These are phyloP conservation scores for Rhodophaea formosa DNA, from an alignment of 2,888 invertebrate genomes.

Conservation along the genomic window DNA sequence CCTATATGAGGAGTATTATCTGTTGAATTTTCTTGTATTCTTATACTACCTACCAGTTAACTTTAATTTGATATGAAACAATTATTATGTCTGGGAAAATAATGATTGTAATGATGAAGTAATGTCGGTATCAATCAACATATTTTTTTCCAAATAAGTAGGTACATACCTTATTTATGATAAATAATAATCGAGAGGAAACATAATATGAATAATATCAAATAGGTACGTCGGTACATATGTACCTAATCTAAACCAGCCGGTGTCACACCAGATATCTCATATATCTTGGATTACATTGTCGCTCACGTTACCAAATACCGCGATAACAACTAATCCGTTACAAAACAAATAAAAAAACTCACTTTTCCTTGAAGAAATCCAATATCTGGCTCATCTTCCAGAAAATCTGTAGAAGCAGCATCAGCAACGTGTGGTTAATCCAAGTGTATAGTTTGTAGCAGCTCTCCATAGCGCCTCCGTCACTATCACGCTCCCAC, in stretches of 20 bases:
- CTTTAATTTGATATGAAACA: no score
- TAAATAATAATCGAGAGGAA: neutral
- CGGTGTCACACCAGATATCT: neutral
- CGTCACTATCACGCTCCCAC: slow-evolving; percentile 58
- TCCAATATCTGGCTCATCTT: slow-evolving; percentile 75
- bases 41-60: no score
- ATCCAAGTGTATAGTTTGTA: slow-evolving; percentile 75
- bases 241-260: neutral
- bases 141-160: no score
- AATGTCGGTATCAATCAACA: no score
- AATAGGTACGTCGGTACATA: neutral
- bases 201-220: neutral
- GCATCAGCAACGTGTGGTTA: slow-evolving; percentile 70
- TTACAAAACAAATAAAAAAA: slow-evolving; percentile 23
- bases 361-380: slow-evolving; percentile 73
- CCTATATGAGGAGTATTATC: no score
- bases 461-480: slow-evolving; percentile 71
- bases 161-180: neutral
- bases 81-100: no score
- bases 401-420: slow-evolving; percentile 75
- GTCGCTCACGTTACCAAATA: slow-evolving; percentile 1
- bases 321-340: slow-evolving; percentile 13
- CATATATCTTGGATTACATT: slow-evolving; percentile 2
- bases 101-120: no score
- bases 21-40: no score